phyloP scores from a whole-genome alignment of 2,113 vertebrate genomes.

The Pelecanus crispus region DNA sequence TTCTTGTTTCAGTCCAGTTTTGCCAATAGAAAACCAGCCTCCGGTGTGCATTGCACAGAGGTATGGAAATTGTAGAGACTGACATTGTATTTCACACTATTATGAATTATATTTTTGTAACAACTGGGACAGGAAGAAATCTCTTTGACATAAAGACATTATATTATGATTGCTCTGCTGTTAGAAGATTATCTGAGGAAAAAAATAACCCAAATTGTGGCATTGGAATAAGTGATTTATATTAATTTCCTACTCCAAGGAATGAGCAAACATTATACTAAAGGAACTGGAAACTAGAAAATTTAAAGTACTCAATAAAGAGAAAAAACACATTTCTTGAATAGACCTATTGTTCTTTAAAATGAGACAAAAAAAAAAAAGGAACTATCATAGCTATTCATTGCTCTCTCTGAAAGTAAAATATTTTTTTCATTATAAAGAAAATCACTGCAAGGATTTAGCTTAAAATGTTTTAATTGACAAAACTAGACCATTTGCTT shows the following conservation, averaged over 20 bases:
- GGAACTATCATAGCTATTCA: background rate
- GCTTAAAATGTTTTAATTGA: conserved; percentile 1
- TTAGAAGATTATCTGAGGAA: conserved; percentile 1
- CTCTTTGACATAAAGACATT: background rate
- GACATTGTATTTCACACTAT: background rate
- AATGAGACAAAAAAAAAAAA: background rate
- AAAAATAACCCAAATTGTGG: background rate
- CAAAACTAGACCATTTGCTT: background rate
- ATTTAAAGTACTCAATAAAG: conserved; percentile 2
- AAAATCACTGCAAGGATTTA: background rate
- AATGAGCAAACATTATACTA: background rate
- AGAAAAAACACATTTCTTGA: background rate
- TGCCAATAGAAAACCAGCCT: background rate
- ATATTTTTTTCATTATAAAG: background rate
- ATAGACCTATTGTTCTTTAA: conserved; percentile 34
- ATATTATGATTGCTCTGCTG: background rate
- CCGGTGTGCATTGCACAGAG: background rate
- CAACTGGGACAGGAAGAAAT: background rate
- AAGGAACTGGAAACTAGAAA: conserved; percentile 24
- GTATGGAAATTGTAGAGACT: background rate
- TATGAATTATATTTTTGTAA: background rate
- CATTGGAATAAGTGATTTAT: background rate
- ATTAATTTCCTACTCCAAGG: conserved; percentile 20
- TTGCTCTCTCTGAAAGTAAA: background rate
- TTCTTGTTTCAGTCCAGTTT: background rate